Percentiles rank a stretch among this genome's conserved stretches.
These are phyloP conservation scores for Pyrgus malvae DNA, from an alignment of 2,888 invertebrate genomes.

Conservation along the genomic window DNA sequence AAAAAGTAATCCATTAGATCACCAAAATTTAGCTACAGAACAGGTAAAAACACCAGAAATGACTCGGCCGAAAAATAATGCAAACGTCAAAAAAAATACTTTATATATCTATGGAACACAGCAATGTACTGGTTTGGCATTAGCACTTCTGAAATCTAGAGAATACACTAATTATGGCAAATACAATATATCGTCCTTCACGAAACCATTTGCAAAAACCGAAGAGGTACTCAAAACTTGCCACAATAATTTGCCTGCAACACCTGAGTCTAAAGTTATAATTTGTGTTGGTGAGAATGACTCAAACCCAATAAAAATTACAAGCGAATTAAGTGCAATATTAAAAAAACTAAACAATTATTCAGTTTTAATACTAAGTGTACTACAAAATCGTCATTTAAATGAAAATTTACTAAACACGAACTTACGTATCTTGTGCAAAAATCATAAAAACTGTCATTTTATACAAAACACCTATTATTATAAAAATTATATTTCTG, in stretches of 20 bases:
- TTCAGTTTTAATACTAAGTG: background rate
- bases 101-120: too few species aligned
- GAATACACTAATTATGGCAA: too few species aligned
- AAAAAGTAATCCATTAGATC: too few species aligned
- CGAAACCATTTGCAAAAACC: background rate
- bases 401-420: conserved; percentile 4
- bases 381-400: background rate
- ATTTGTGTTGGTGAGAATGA: conserved; percentile 8
- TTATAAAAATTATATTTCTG: background rate
- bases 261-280: conserved; percentile 3
- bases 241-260: too few species aligned
- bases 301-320: conserved; percentile 3
- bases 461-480: background rate
- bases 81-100: too few species aligned
- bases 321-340: background rate
- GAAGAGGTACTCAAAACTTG: conserved; percentile 4
- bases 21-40: too few species aligned
- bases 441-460: background rate
- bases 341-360: background rate
- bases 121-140: too few species aligned
- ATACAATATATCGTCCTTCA: too few species aligned
- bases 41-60: too few species aligned
- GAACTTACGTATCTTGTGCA: background rate
- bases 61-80: too few species aligned
- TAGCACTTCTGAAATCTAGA: too few species aligned